These are phyloP conservation scores for Butorides virescens DNA, from an alignment of 2,113 vertebrate genomes.

Conservation along the genomic window DNA sequence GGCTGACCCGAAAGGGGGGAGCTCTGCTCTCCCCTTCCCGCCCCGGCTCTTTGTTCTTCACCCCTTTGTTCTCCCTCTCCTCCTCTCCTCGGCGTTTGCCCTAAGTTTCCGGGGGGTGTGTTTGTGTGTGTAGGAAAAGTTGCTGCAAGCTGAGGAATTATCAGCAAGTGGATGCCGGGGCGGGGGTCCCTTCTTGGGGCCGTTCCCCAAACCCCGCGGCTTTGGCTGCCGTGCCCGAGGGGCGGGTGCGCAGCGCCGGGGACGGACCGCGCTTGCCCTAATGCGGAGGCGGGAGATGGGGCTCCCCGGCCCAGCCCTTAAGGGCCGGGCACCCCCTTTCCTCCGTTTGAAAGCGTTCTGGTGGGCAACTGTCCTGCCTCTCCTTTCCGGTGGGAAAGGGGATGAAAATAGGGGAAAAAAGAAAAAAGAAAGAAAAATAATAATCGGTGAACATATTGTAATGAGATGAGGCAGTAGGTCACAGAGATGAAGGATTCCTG, in stretches of 20 bases:
- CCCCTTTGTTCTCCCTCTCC: conserved; percentile 22
- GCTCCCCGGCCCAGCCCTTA: neutral
- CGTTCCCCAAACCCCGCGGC: neutral
- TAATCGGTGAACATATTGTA: fast-evolving
- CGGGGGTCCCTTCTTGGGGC: neutral
- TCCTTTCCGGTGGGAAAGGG: neutral
- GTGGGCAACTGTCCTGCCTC: neutral
- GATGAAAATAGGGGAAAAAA: too few species aligned
- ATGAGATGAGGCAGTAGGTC: neutral
- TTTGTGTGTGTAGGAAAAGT: neutral
- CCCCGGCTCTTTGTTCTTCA: conserved; percentile 33
- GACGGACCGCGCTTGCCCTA: neutral
- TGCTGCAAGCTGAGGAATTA: neutral
- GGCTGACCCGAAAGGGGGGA: neutral
- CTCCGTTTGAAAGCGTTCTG: neutral
- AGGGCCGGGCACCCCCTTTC: too few species aligned
- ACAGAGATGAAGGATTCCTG: neutral
- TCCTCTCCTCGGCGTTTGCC: neutral
- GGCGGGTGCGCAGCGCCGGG: neutral
- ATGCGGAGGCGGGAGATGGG: neutral
- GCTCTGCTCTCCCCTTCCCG: neutral
- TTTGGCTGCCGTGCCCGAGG: neutral
- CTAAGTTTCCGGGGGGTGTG: neutral
- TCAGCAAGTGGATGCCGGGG: neutral
- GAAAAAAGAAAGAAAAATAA: neutral